Conservation (phyloP, 2,113 vertebrate genomes). For the Pedetes capensis region DNA sequence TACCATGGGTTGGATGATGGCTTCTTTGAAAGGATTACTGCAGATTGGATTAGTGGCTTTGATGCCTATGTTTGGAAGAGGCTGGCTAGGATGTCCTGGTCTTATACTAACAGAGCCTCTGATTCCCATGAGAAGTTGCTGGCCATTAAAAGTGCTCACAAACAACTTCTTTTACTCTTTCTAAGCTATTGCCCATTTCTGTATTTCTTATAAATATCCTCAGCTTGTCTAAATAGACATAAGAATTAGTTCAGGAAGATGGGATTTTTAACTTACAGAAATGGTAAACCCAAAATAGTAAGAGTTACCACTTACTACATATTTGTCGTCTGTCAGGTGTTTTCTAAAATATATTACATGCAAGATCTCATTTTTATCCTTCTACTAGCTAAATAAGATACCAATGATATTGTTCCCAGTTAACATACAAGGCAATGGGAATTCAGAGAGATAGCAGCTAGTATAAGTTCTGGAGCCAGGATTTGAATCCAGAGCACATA, state of each 20-base stretch:
- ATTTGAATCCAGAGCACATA: not conserved
- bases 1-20: not conserved
- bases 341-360: not conserved
- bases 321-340: not conserved
- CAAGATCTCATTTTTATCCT: slow-evolving; percentile 3
- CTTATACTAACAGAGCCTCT: not conserved
- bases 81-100: not conserved
- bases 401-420: not conserved
- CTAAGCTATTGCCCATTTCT: not conserved
- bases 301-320: not conserved
- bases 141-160: not conserved
- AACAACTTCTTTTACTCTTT: not conserved
- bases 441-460: not conserved
- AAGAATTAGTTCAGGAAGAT: not conserved
- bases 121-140: not conserved
- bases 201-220: slow-evolving; percentile 4
- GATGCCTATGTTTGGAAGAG: not conserved
- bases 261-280: not conserved
- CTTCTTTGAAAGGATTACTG: not conserved
- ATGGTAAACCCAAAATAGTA: not conserved
- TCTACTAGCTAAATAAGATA: not conserved
- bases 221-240: not conserved
- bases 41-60: not conserved
- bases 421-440: not conserved
- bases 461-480: not conserved